Percentiles rank a stretch among this genome's conserved stretches.
These are phyloP conservation scores for Puffinus mauretanicus DNA, from an alignment of 2,113 vertebrate species.

Conservation along the genomic window DNA sequence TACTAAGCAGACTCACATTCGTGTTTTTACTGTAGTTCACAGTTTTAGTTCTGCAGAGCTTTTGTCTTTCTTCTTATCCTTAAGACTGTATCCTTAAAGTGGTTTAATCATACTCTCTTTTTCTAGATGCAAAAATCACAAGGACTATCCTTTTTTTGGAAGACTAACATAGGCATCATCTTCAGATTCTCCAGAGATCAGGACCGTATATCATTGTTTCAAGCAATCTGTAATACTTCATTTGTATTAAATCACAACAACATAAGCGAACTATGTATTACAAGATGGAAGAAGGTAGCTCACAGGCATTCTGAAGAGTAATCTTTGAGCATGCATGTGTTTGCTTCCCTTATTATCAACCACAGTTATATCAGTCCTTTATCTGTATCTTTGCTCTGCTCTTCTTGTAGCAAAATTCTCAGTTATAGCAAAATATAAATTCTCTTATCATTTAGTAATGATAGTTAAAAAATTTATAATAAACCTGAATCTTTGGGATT, in stretches of 20 bases:
- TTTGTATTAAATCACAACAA: neutral
- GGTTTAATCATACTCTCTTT: neutral
- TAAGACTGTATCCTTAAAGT: neutral
- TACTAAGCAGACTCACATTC: accelerated
- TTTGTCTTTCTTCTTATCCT: neutral
- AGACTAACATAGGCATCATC: neutral
- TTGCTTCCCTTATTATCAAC: neutral
- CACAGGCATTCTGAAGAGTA: neutral
- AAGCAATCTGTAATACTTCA: neutral
- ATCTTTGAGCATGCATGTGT: accelerated
- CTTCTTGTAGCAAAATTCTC: neutral
- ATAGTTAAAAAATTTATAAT: neutral
- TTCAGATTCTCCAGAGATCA: neutral
- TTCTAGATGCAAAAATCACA: neutral
- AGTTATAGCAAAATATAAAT: neutral
- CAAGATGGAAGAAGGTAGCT: neutral
- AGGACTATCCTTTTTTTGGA: neutral
- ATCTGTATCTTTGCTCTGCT: neutral
- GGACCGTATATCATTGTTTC: neutral
- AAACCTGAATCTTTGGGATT: neutral
- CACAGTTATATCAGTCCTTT: neutral
- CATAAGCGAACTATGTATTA: neutral
- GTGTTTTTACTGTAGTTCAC: neutral
- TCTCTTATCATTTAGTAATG: neutral
- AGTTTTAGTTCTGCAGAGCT: neutral